Evolutionary conservation across 35 echinoderm and acorn worm genomes (phyloP), one percentile per base, ranked within the genome.

Genomic region (Apostichopus japonicus): DNA sequence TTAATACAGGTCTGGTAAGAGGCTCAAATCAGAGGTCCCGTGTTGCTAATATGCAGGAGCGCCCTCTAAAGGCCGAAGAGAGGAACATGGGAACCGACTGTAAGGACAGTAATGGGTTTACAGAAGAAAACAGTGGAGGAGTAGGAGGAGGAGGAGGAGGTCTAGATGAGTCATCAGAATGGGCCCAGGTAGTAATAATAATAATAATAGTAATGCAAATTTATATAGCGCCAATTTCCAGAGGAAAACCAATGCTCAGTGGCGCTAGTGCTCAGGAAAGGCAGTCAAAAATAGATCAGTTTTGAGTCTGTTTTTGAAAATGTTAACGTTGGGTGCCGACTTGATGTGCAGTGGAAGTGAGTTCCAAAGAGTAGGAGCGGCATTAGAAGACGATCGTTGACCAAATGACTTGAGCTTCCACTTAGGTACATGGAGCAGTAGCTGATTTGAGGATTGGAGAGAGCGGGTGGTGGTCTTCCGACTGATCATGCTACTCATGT

Each of bases 101-200:
- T n/a, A 95, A 95, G 77, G 80, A 79, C 52, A 55, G 63, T 54
- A 87, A 87, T 87, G 82, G 75, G 58, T 78, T 9, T 72, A 81
- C 86, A 78, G 62, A 44, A 9, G 25, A 72, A 16, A 63, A 15
- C 65, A 86, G 22, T 27, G 71, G 71, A 87, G 61, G 63, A 54
- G 79, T 72, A 54, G 72, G 51, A 19, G 55, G n/a, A 56, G 23
- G 77, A 90, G 79, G 82, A 72, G 54, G 51, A 25, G 23, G 5
- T 54, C 56, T 70, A 33, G 94, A 95, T 54, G 96, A 95, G 55
- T 91, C 86, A 14, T 95, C 94, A 71, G 96, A 98, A 90, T 98
- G 94, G 96, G 94, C 92, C 4, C 94, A 98, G 92, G 94, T 98
- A 92, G 83, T 78, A 61, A 44, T 78, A 44, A 24, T 13, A 17